Evolutionary conservation across 2,888 invertebrate genomes (phyloP).

Genomic region (Mimas tiliae): DNA sequence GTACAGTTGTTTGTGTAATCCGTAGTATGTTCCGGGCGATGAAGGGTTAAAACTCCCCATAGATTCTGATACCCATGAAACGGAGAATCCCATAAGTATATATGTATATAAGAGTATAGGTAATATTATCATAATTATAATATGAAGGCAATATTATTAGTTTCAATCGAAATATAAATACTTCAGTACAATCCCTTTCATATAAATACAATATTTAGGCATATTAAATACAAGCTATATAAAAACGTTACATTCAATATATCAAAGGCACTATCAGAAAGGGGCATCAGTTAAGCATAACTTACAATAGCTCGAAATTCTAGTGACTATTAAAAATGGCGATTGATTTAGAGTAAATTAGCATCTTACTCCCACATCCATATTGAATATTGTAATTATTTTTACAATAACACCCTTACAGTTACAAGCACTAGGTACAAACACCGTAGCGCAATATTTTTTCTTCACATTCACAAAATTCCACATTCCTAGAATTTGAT

Average conservation of each 20-base stretch:
- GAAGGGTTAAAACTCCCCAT: too few species aligned
- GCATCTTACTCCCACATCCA: slow-evolving; percentile 14
- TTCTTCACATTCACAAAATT: neutral
- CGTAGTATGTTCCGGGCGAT: too few species aligned
- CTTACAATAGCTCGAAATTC: slow-evolving; percentile 64
- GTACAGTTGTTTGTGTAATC: too few species aligned
- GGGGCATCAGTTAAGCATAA: slow-evolving; percentile 45
- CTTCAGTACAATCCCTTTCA: slow-evolving; percentile 10
- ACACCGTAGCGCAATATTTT: neutral
- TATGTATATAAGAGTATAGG: neutral
- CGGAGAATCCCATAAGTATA: too few species aligned
- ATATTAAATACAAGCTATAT: slow-evolving; percentile 11
- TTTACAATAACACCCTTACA: neutral
- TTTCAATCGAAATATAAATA: neutral
- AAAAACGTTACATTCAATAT: slow-evolving; percentile 23
- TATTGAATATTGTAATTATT: neutral
- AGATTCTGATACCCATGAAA: too few species aligned
- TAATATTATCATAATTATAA: slow-evolving; percentile 4
- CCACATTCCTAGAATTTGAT: neutral
- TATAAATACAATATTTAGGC: slow-evolving; percentile 8
- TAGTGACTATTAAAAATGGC: slow-evolving; percentile 78
- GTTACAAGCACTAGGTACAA: neutral
- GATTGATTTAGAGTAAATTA: slow-evolving; percentile 45
- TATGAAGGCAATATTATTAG: slow-evolving; percentile 9
- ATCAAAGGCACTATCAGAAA: slow-evolving; percentile 33